Conservation (phyloP, 2,797 vertebrate genomes). For the Megalops cyprinoides region DNA sequence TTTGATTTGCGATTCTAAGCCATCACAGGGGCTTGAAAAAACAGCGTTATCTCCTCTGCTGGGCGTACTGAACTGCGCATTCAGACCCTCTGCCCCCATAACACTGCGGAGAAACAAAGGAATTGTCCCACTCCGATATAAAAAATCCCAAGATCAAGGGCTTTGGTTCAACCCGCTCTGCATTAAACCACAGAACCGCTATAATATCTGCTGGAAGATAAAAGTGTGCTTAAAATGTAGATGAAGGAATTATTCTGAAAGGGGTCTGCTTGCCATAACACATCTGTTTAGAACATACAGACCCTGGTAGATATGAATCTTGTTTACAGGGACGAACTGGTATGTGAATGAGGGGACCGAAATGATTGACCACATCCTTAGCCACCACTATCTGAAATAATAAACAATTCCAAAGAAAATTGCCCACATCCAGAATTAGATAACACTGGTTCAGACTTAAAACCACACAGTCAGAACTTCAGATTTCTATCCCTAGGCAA, state of each 20-base stretch:
- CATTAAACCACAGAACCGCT: too few species aligned
- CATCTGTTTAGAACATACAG: background rate
- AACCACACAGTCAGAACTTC: background rate
- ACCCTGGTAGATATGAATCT: background rate
- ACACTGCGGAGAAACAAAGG: background rate
- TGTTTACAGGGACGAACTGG: background rate
- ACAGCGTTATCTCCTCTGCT: background rate
- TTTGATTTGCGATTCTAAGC: background rate
- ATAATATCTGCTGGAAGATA: background rate
- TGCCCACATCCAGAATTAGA: background rate
- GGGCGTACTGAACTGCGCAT: background rate
- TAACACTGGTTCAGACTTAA: background rate
- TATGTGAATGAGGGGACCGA: background rate
- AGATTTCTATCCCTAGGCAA: background rate
- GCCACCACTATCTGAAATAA: background rate
- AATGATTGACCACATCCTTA: slow-evolving; percentile 5
- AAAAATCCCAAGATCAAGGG: background rate
- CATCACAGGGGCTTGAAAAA: background rate
- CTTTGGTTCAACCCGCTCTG: too few species aligned
- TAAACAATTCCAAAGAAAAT: background rate
- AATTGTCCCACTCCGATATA: background rate
- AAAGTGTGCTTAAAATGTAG: background rate
- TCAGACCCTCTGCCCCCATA: background rate
- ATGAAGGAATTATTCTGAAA: background rate
- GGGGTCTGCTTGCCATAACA: background rate